Evolutionary conservation across 2,797 vertebrate species (phyloP), one percentile per base, ranked within the genome.

Genomic region (Jordanella pulchra): DNA sequence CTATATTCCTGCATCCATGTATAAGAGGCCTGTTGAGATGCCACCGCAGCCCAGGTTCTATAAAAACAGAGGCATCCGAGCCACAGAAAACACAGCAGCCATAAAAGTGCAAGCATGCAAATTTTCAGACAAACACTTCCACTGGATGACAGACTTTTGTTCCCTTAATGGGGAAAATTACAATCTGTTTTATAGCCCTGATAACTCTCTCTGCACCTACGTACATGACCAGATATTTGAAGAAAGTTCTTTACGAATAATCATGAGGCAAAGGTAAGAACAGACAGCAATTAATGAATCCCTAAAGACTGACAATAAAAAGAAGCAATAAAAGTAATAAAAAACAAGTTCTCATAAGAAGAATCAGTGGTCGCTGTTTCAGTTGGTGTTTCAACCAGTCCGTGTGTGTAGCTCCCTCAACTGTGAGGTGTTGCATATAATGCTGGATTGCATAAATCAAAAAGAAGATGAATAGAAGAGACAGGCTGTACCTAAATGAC

Each of bases 1-100:
- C 65, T 65, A 53, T 58, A 69, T 81, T 25, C 60, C 25, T 60
- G 51, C 69, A 53, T 61, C 11, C 47, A 32, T 48, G 45, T 67
- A n/a, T 25, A 42, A 39, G 15, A 15, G 15, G 17, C 30, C 30
- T n/a, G 53, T 25, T 25, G 64, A 51, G 70, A 63, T 58, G 55
- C 82, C 55, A 54, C 12, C 21, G 69, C 58, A 44, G 78, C 53
- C 39, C 23, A 28, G 58, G 72, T 69, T 72, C 27, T 25, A 47
- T 73, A 65, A 80, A n/a, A 77, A 77, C 55, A 44, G 15, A 66
- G 5, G 35, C 61, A 32, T 73, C 50, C 61, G 23, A 72, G 63
- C 60, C 25, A 23, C 63, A 9, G 21, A 42, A 35, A 67, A 58
- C 67, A 68, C 23, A 54, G 42, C 28, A 27, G 23, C 42, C 25